Evolutionary conservation across 2,888 invertebrate species (phyloP), one percentile per base, ranked within the genome.

Genomic region (Drosophila mayaguana): DNA sequence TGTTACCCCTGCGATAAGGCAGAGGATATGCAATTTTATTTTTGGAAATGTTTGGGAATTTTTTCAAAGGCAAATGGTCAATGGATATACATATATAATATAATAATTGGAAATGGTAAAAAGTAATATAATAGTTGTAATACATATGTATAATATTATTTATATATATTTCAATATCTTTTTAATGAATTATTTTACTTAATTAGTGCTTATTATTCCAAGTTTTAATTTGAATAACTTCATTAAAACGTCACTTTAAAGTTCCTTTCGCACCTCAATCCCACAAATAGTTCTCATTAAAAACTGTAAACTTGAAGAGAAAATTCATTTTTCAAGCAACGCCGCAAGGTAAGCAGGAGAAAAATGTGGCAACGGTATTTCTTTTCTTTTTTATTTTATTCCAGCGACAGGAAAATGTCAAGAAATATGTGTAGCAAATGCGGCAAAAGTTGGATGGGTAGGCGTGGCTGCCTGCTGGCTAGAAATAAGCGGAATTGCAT

Each of bases 401-500:
- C 2, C 7, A 34, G 50, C 18, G 7, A 3, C 11, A 20, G 55
- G 40, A 38, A 51, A 73, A 48, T 63, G 36, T 25, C 36, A 55
- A 46, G 60, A 59, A 65, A 70, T 65, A 53, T 57, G 46, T 51
- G 64, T 57, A 12, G 59, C 12, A 20, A 43, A 55, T 48, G 53
- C 16, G 22, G 7, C 48, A 25, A 20, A 18, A 18, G 18, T 5
- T 34, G 43, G n/a, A 32, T 3, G 8, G 18, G 22, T 36, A 20
- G 55, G 62, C 32, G 48, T 59, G 55, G 62, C 42, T 36, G 59
- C 40, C 72, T 54, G 57, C 54, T 53, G 63, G 63, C 60, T 62
- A 59, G 61, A 61, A 82, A 67, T 64, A 72, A 71, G 53, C 59
- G 66, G 60, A 83, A 83, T 81, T 69, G 81, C 81, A 82, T 75